Evolutionary conservation across 2,797 vertebrate genomes (phyloP), one percentile per base, ranked within the genome.

Genomic region (Glyptemys insculpta): DNA sequence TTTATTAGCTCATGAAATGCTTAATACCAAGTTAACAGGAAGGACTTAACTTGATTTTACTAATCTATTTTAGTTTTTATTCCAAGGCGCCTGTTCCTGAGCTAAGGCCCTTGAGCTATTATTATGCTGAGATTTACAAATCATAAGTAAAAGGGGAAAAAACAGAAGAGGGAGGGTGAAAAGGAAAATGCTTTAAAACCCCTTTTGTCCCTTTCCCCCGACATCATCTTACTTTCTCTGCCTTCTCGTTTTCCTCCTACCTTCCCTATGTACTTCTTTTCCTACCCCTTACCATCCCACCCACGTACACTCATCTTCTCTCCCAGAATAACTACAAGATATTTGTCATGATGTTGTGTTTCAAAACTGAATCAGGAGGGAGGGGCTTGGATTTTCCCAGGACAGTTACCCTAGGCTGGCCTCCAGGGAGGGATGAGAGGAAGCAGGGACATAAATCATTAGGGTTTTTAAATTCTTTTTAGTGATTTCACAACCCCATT

Each of bases 201-300:
- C 12, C 25, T 29, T 18, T 72, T 18, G 27, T 49, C 44, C 3
- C 31, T n/a, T 87, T 84, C 1, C 9, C 7, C 1, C 0, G 21
- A 18, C 78, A 8, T 4, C 78, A 81, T 68, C 85, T 90, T 74
- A 93, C 3, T 10, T 79, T 90, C 56, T 56, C 52, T 72, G 50
- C 4, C 59, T 93, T 85, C 3, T 95, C 88, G 31, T 50, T 88
- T 90, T 96, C 3, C 59, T 90, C 21, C 4, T 16, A 12, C 52
- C n/a, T 56, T 79, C 31, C 44, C 59, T 92, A 3, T 68, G 37
- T 68, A 21, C n/a, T 37, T 37, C 65, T 37, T 68, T 72, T 72
- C 19, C 80, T 91, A 29, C 78, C 81, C 87, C 21, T 3, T 14
- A 15, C 49, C 27, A 54, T 79, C 31, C 37, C 54, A 37, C 89